Evolutionary conservation across 2,113 vertebrate genomes (phyloP).

Genomic region (Mustelus asterias): DNA sequence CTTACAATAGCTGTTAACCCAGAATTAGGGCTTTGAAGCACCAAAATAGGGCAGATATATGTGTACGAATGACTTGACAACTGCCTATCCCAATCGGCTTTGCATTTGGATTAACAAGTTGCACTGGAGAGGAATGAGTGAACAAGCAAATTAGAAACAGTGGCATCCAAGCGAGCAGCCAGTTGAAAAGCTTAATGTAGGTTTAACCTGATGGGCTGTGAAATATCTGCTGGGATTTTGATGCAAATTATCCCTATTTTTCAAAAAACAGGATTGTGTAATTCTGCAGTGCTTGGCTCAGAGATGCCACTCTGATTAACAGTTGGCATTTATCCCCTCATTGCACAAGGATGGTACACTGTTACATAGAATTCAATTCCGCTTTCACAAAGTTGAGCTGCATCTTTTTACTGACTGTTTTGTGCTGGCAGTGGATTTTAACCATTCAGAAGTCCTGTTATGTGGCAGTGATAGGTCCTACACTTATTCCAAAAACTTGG

Average conservation of each 20-base stretch:
- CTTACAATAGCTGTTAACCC: neutral
- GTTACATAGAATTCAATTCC: neutral
- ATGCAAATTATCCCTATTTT: neutral
- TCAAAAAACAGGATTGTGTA: neutral
- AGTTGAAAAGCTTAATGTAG: neutral
- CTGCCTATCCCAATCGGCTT: neutral
- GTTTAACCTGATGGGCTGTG: neutral
- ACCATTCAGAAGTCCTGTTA: neutral
- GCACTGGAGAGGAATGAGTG: neutral
- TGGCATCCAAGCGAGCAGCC: neutral
- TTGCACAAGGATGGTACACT: neutral
- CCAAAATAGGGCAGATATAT: neutral
- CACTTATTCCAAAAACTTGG: neutral
- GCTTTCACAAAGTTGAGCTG: neutral
- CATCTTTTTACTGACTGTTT: neutral
- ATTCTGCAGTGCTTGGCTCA: neutral
- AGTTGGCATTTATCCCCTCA: neutral
- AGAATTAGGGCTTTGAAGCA: neutral
- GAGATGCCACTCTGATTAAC: neutral
- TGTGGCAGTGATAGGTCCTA: neutral
- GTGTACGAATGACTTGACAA: neutral
- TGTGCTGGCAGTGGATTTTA: neutral
- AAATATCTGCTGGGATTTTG: neutral
- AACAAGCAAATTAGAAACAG: neutral
- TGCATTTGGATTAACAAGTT: neutral